Percentiles rank a stretch among this genome's conserved stretches.
phyloP scores from a whole-genome alignment of 23 tunicate species.

The Diplosoma virens region DNA sequence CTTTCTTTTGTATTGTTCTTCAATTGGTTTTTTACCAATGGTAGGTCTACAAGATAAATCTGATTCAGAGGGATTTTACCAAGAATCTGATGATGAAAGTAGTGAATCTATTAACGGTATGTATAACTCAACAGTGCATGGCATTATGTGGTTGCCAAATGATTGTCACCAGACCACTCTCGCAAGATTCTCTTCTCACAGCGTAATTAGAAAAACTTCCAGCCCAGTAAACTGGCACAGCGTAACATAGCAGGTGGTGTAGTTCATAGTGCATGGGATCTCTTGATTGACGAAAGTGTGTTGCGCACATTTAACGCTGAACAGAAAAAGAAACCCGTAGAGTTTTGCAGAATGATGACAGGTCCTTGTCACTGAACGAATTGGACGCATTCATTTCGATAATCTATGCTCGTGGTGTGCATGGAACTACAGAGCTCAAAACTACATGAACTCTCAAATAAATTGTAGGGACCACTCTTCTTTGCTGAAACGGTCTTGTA shows the following conservation, averaged over 20 bases:
- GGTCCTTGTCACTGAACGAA: not conserved
- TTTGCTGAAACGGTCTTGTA: not conserved
- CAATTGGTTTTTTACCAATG: too few species aligned
- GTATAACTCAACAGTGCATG: not conserved
- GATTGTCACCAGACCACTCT: not conserved
- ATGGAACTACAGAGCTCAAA: not conserved
- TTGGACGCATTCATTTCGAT: not conserved
- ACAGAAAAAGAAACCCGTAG: not conserved
- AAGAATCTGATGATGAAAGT: not conserved
- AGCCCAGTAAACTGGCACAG: not conserved
- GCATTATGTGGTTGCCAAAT: not conserved
- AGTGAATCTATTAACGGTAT: not conserved
- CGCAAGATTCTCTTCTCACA: not conserved
- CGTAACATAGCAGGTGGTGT: not conserved
- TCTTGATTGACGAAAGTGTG: not conserved
- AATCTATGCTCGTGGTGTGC: not conserved
- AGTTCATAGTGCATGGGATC: not conserved
- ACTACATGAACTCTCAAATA: not conserved
- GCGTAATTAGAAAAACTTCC: too few species aligned
- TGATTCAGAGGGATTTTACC: not conserved
- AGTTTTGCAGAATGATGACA: not conserved
- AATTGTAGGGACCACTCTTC: not conserved
- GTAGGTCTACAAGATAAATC: not conserved
- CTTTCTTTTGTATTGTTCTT: too few species aligned
- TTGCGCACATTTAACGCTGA: not conserved